Evolutionary conservation across 1,140 invertebrate species (phyloP), one percentile per base, ranked within the genome.

Genomic region (Hydropsyche tenuis): DNA sequence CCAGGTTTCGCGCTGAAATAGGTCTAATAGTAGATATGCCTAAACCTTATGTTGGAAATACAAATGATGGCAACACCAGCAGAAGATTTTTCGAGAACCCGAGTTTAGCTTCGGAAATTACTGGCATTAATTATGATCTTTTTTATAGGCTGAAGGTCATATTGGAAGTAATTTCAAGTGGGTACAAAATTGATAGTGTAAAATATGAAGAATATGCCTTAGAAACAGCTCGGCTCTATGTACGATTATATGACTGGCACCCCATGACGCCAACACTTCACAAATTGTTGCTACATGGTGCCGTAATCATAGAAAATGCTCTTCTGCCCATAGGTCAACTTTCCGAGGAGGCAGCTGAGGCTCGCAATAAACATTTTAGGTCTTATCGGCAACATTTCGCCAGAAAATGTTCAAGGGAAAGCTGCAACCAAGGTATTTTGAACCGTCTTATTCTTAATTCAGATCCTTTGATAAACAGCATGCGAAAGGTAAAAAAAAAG

Each of bases 261-360:
- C 69, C 69, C 12, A 82, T 83, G 79, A 79, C 80, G 43, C 69
- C 79, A 23, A 75, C 78, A n/a, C 64, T 83, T 7, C 81, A 83
- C 53, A 81, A 80, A 79, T 66, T 80, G 45, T 66, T 83, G 12
- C 78, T 79, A 16, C 81, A 84, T 76, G 81, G 81, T 11, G 14
- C 73, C 37, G 63, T 73, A n/a, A 53, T 80, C 25, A 80, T 80
- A 42, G 20, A 79, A 66, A 71, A 78, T 37, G 30, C 30, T 37
- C 30, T 37, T 37, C 30, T 37, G 30, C 80, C 78, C 4, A 81
- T 80, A 69, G 78, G 80, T 16, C 75, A 77, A 56, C 56, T 81
- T 16, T 79, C 78, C 0, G 76, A 78, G 62, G 78, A 78, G 51
- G 74, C 78, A 12, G 69, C 56, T 18, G 74, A 78, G 45, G 78